A percentile compares a stretch with the other conserved stretches of the same genome.
Evolutionary conservation across 2,888 invertebrate species (phyloP).

Genomic region (Psococerastis gibbosa): DNA sequence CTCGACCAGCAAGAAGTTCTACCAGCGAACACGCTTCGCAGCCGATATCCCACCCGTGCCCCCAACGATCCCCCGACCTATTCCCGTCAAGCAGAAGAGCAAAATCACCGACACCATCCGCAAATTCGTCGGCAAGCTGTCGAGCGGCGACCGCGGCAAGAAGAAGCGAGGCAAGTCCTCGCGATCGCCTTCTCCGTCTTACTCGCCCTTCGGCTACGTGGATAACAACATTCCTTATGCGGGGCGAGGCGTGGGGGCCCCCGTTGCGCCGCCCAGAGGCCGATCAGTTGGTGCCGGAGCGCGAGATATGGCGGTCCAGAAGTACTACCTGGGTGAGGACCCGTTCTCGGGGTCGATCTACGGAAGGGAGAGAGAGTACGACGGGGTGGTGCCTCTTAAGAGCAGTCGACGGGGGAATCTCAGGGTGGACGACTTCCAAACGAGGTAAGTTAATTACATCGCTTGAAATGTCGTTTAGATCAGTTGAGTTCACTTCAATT

Average conservation of each 20-base stretch:
- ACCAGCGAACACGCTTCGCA: constrained; percentile 54
- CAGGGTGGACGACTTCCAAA: constrained; percentile 15
- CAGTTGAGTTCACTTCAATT: no score
- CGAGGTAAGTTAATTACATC: constrained; percentile 3
- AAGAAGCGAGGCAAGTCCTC: constrained; percentile 36
- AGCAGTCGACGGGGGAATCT: constrained; percentile 21
- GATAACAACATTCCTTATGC: constrained; percentile 29
- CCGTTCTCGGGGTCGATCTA: constrained; percentile 68
- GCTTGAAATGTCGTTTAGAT: no score
- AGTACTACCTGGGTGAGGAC: constrained; percentile 73
- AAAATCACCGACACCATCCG: constrained; percentile 63
- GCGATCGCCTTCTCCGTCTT: constrained; percentile 28
- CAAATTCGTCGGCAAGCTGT: constrained; percentile 64
- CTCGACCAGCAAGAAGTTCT: constrained; percentile 31
- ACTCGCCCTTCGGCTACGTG: constrained; percentile 34
- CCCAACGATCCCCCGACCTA: constrained; percentile 18
- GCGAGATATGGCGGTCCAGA: constrained; percentile 34
- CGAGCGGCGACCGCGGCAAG: constrained; percentile 43
- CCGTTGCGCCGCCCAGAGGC: constrained; percentile 21
- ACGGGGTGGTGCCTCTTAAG: constrained; percentile 38
- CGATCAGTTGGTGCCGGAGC: constrained; percentile 15
- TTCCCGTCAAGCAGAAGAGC: constrained; percentile 27
- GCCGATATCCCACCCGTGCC: constrained; percentile 27
- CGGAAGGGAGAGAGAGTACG: constrained; percentile 69
- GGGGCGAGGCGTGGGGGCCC: constrained; percentile 18